These are phyloP conservation scores for Clarias macrocephalus DNA, from an alignment of 2,113 vertebrate genomes.

Conservation along the genomic window DNA sequence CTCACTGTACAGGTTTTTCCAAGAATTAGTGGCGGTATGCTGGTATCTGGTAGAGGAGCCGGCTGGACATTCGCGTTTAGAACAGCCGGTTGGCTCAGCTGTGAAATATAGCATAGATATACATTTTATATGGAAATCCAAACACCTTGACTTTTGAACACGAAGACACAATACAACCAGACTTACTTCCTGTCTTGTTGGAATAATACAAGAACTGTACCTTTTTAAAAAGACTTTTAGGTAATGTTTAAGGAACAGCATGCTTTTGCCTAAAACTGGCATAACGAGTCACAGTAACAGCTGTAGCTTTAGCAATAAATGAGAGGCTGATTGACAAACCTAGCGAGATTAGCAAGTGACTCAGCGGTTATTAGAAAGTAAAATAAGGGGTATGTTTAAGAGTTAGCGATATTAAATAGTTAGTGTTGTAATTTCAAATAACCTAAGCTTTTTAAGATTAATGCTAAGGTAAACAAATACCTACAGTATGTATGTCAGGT, in stretches of 20 bases:
- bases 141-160: background rate
- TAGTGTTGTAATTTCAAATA: background rate
- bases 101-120: constrained; percentile 43
- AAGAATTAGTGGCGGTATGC: accelerated
- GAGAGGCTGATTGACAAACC: background rate
- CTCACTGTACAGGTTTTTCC: constrained; percentile 68
- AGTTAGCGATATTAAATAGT: background rate
- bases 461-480: background rate
- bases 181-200: background rate
- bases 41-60: constrained; percentile 37
- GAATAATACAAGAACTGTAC: background rate
- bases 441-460: background rate
- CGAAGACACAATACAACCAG: background rate
- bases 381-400: background rate
- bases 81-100: constrained; percentile 66
- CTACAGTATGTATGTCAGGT: background rate
- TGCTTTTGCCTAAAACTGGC: background rate
- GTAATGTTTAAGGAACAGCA: background rate
- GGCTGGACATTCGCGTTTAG: constrained; percentile 66
- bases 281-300: background rate
- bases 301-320: background rate
- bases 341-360: background rate
- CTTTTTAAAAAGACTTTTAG: background rate
- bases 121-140: background rate
- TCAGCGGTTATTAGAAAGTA: background rate